phyloP scores from a whole-genome alignment of 2,888 invertebrate genomes.

The Cylloceria caligata region DNA sequence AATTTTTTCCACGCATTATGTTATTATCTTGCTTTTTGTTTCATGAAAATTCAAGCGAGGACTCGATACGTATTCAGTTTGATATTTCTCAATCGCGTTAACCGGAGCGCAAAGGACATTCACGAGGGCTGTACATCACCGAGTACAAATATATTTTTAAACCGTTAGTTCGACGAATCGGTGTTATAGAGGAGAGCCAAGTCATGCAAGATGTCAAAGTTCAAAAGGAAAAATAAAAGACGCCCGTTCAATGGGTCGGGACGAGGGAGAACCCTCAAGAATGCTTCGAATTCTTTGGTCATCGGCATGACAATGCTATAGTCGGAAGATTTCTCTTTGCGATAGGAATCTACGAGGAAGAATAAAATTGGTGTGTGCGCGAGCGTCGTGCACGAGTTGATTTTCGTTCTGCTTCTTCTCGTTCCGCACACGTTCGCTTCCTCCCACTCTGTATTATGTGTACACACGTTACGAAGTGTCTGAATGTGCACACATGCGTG shows the following conservation, averaged over 20 bases:
- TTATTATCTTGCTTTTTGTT: not conserved
- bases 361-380: slow-evolving; percentile 46
- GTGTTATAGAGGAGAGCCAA: slow-evolving; percentile 2
- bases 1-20: not conserved
- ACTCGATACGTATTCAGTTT: slow-evolving; percentile 13
- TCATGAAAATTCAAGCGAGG: not conserved
- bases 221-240: slow-evolving; percentile 38
- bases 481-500: slow-evolving; percentile 3
- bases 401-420: slow-evolving; percentile 44
- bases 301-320: slow-evolving; percentile 61
- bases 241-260: not conserved
- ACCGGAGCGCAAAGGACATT: slow-evolving; percentile 9
- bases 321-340: slow-evolving; percentile 48
- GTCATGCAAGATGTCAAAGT: slow-evolving; percentile 49
- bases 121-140: slow-evolving; percentile 22
- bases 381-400: slow-evolving; percentile 19
- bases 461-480: slow-evolving; percentile 34
- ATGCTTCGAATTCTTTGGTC: slow-evolving; percentile 38
- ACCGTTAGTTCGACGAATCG: slow-evolving; percentile 23
- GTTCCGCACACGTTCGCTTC: slow-evolving; percentile 44
- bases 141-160: slow-evolving; percentile 55
- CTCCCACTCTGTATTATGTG: slow-evolving; percentile 12
- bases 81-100: slow-evolving; percentile 20
- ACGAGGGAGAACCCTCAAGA: slow-evolving; percentile 20
- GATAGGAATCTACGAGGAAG: slow-evolving; percentile 33